Conservation (phyloP, 1,140 invertebrate species). For the Leptinotarsa undecemlineata region DNA sequence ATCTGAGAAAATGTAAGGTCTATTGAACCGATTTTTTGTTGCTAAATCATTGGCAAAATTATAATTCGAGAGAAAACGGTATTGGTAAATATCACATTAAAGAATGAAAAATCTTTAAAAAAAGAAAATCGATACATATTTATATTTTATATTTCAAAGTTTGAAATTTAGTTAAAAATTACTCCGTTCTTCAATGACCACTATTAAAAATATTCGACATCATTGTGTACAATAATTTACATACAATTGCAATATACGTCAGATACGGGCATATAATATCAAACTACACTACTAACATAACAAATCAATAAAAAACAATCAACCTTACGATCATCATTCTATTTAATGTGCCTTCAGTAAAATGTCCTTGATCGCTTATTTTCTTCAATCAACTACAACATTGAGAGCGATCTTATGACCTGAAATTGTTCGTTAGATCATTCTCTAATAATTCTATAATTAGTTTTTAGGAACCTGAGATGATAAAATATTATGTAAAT, state of each 20-base stretch:
- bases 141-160: too few relatives aligned
- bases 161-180: too few relatives aligned
- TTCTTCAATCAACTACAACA: not conserved
- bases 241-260: not conserved
- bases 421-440: not conserved
- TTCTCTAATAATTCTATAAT: too few relatives aligned
- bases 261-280: not conserved
- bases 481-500: too few relatives aligned
- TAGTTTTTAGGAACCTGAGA: too few relatives aligned
- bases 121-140: too few relatives aligned
- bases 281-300: conserved; percentile 1
- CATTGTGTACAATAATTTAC: not conserved
- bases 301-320: conserved; percentile 6
- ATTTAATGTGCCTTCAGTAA: not conserved
- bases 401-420: not conserved
- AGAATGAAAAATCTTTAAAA: too few relatives aligned
- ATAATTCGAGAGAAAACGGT: too few relatives aligned
- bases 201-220: not conserved
- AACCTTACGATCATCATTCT: not conserved
- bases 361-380: not conserved
- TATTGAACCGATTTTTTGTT: too few relatives aligned
- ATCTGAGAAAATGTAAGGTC: not conserved
- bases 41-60: too few relatives aligned
- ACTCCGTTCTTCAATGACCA: not conserved
- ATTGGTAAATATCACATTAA: too few relatives aligned